Base-by-base conservation (phyloP, 2,888 invertebrate genomes). In the Rhamphomyia laevipes region DNA sequence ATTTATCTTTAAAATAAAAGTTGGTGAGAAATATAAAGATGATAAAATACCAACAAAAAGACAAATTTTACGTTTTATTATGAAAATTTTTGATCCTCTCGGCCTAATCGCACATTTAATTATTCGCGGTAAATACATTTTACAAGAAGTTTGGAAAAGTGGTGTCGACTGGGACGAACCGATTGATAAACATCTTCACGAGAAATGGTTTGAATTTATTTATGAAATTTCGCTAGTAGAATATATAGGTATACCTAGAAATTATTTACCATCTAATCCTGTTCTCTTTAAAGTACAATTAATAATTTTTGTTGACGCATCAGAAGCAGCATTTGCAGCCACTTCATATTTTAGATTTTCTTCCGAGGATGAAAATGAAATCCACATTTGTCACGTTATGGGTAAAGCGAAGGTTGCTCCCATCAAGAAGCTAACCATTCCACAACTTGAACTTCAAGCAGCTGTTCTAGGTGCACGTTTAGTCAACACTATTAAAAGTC, bases 41-140 rank as follows among this genome's bases (percentile, higher is more conserved):
- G 16, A 17, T 6, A 38, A 12, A 6, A 9, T 21, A 9, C 40
- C 37, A 13, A 44, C 46, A 4, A 51, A 51, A 38, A 6, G 38
- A 43, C 33, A 45, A 6, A 43, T 48, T 12, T 38, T 51, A n/a
- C 30, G 31, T 40, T 43, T 45, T 13, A 43, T 51, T 2, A 45
- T 51, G 45, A 48, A 43, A 30, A 31, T 48, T 4, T 50, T 48
- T 31, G 48, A 48, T 31, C 48, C 48, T 1, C 33, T 51, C 30
- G 43, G 45, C 1, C 23, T 49, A 0, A 18, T 45, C 18, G 48
- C 47, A 1, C 17, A 18, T 16, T 46, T 45, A 16, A 42, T 51
- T 16, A 41, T 45, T 37, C 33, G 42, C 12, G 47, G 47, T 3
- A 40, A 45, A 43, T n/a, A 35, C 11, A 21, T 47, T 21, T 42